A percentile compares a stretch with the other conserved stretches of the same genome.
Conservation (phyloP, 1,140 invertebrate genomes). For the Nasonia giraulti region DNA sequence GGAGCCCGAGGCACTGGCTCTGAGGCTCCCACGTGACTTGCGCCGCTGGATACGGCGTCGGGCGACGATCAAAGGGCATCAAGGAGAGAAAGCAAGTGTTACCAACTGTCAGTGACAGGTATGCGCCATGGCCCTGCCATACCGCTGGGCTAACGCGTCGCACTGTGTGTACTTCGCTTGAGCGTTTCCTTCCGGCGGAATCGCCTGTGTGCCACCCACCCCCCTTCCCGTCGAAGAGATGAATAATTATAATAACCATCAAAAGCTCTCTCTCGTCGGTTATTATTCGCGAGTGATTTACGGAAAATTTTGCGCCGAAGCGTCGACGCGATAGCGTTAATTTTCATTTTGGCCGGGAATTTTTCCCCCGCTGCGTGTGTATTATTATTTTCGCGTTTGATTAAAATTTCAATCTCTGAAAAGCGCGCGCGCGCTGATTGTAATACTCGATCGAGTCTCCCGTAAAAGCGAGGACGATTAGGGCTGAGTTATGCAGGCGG, state of each 20-base stretch:
- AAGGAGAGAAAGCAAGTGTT: conserved; percentile 55
- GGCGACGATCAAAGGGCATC: conserved; percentile 58
- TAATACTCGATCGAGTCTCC: too few relatives aligned
- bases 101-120: conserved; percentile 58
- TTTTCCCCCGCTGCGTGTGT: too few relatives aligned
- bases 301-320: too few relatives aligned
- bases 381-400: too few relatives aligned
- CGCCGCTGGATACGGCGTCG: not conserved
- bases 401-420: too few relatives aligned
- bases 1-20: not conserved
- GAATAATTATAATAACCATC: conserved; percentile 18
- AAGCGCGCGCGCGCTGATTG: too few relatives aligned
- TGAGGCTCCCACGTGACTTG: not conserved
- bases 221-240: not conserved
- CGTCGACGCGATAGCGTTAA: too few relatives aligned
- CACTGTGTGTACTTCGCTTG: not conserved
- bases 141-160: conserved; percentile 13
- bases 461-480: too few relatives aligned
- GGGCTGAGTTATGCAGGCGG: too few relatives aligned
- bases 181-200: conserved; percentile 10
- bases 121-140: not conserved
- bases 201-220: not conserved
- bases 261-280: too few relatives aligned
- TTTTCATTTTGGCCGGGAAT: too few relatives aligned
- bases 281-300: not conserved